phyloP scores from a whole-genome alignment of 2,113 vertebrate genomes.

The Cyrtonyx montezumae region DNA sequence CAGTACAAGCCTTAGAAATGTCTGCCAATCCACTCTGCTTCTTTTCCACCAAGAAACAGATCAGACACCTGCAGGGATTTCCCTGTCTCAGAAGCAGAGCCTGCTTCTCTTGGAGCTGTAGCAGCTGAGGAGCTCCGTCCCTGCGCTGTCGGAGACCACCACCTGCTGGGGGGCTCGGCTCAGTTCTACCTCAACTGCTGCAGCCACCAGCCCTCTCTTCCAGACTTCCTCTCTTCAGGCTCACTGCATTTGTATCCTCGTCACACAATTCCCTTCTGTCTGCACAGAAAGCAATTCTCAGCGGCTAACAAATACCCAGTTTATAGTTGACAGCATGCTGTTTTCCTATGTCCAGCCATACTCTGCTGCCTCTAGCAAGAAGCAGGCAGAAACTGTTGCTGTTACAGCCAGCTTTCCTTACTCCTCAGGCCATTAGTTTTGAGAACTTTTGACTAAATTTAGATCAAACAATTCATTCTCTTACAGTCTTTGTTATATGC shows the following conservation, averaged over 20 bases:
- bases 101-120: background rate
- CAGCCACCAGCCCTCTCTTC: background rate
- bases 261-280: background rate
- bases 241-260: background rate
- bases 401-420: background rate
- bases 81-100: background rate
- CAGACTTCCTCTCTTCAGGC: background rate
- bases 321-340: background rate
- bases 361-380: background rate
- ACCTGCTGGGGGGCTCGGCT: background rate
- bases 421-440: background rate
- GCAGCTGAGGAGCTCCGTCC: background rate
- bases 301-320: background rate
- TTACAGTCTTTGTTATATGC: background rate
- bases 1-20: background rate
- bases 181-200: background rate
- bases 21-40: accelerated
- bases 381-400: background rate
- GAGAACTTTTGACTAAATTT: background rate
- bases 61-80: background rate
- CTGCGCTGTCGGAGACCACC: background rate
- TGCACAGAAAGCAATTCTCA: background rate
- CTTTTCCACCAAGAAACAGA: background rate
- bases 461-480: background rate
- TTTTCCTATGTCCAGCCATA: background rate